Percentiles rank a stretch among this genome's conserved stretches.
These are phyloP conservation scores for Spea hammondii DNA, from an alignment of 2,797 vertebrate species.

Conservation along the genomic window DNA sequence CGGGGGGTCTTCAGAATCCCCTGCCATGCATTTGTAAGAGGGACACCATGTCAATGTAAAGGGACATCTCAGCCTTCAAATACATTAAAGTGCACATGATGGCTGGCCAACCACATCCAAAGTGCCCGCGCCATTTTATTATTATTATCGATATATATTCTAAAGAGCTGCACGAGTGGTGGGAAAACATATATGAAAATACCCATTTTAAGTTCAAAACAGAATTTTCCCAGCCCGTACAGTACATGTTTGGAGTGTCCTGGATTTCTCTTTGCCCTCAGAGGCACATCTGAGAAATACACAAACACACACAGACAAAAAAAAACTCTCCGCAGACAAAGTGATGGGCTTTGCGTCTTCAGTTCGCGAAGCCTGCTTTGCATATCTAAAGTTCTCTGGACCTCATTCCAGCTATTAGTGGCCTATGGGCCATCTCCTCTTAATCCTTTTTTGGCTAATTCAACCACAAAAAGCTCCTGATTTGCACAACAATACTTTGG, in stretches of 20 bases:
- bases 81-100: too few relatives aligned
- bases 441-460: conserved; percentile 54
- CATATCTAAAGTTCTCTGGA: conserved; percentile 47
- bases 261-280: conserved; percentile 22
- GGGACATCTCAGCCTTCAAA: too few relatives aligned
- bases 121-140: too few relatives aligned
- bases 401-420: conserved; percentile 52
- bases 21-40: too few relatives aligned
- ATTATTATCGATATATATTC: too few relatives aligned
- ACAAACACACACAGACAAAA: conserved; percentile 16
- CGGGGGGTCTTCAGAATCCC: too few relatives aligned
- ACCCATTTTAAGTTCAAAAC: too few relatives aligned
- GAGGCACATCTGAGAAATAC: conserved; percentile 16
- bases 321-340: conserved; percentile 3
- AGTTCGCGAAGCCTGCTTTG: conserved; percentile 31
- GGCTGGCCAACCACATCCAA: too few relatives aligned
- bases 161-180: too few relatives aligned
- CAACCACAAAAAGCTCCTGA: conserved; percentile 46
- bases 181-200: too few relatives aligned
- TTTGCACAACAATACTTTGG: conserved; percentile 52
- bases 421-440: conserved; percentile 36
- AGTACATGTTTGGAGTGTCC: not conserved
- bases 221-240: too few relatives aligned
- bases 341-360: conserved; percentile 33
- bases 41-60: too few relatives aligned